Conservation (phyloP, 2,888 invertebrate species). For the Caenorhabditis becei region DNA sequence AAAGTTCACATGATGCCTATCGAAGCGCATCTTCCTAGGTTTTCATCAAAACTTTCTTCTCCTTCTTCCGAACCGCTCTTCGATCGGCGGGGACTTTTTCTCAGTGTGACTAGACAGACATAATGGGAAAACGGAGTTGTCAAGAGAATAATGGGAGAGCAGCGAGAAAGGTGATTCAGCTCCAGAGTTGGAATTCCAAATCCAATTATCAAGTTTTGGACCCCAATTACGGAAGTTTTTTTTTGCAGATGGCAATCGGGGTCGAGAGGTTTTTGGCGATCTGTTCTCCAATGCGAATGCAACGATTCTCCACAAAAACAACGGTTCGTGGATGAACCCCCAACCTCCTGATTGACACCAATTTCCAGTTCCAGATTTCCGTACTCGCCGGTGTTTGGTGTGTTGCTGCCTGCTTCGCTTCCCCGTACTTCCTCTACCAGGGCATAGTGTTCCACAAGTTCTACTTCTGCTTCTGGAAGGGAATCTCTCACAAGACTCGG, state of each 20-base stretch:
- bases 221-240: not conserved
- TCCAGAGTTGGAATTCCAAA: too few relatives aligned
- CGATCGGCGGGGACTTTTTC: not conserved
- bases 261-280: slow-evolving; percentile 76
- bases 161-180: too few relatives aligned
- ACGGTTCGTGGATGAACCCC: slow-evolving; percentile 46
- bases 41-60: not conserved
- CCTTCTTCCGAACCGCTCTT: not conserved
- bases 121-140: slow-evolving; percentile 9
- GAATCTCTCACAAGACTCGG: slow-evolving; percentile 62
- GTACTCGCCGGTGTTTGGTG: slow-evolving; percentile 67
- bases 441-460: slow-evolving; percentile 61
- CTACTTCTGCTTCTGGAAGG: slow-evolving; percentile 67
- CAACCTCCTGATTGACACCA: not conserved
- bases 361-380: slow-evolving; percentile 51
- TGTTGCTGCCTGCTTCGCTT: slow-evolving; percentile 68
- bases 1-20: slow-evolving; percentile 20
- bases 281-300: slow-evolving; percentile 74
- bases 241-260: slow-evolving; percentile 74
- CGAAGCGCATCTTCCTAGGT: not conserved
- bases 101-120: slow-evolving; percentile 15
- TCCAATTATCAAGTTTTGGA: not conserved
- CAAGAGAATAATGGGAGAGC: not conserved
- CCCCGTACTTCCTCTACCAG: slow-evolving; percentile 69
- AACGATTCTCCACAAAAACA: slow-evolving; percentile 69